A percentile compares a stretch with the other conserved stretches of the same genome.
Conservation (phyloP, 2,113 vertebrate genomes). For the Leuciscus idus region DNA sequence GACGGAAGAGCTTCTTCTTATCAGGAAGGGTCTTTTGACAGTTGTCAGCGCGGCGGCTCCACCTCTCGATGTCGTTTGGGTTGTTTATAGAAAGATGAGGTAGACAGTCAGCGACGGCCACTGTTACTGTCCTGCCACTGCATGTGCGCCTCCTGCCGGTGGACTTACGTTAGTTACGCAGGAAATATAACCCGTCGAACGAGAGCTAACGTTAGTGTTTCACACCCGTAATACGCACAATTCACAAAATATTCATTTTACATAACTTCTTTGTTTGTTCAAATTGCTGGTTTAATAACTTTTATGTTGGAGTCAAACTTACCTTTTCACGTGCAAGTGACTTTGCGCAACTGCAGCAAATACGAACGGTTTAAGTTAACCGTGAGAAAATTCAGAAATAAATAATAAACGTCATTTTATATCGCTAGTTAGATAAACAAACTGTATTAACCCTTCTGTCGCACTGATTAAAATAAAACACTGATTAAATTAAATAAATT, state of each 20-base stretch:
- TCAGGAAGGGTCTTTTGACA: slow-evolving; percentile 45
- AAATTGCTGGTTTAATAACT: background rate
- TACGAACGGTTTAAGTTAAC: background rate
- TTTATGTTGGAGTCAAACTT: background rate
- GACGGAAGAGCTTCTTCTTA: slow-evolving; percentile 22
- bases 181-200: background rate
- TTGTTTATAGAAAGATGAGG: slow-evolving; percentile 19
- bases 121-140: background rate
- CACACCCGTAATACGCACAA: background rate
- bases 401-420: slow-evolving; percentile 1
- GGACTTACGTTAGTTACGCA: background rate
- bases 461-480: too few species aligned
- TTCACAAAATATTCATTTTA: background rate
- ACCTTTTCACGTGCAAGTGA: background rate
- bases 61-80: slow-evolving; percentile 13
- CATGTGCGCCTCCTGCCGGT: background rate
- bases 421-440: background rate
- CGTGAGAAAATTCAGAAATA: slow-evolving; percentile 14
- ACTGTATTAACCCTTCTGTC: background rate
- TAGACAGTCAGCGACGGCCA: background rate
- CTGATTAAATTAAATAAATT: too few species aligned
- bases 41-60: slow-evolving; percentile 21
- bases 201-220: background rate
- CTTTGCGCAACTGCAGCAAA: background rate
- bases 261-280: background rate